Evolutionary conservation across 2,888 invertebrate species (phyloP), one percentile per base, ranked within the genome.

Genomic region (Chymomyza procnemis): DNA sequence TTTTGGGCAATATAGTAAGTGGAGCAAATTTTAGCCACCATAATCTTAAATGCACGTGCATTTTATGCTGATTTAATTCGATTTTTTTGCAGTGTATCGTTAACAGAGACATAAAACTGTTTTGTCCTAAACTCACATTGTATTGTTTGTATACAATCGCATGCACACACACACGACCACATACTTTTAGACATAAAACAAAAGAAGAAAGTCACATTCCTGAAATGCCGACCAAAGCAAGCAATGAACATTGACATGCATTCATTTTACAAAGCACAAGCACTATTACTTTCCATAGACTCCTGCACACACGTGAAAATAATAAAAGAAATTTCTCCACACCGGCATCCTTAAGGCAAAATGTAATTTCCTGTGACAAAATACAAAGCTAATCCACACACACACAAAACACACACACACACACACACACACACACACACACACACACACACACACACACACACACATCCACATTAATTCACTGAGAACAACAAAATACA

Each of bases 301-400:
- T 67, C 70, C 64, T 67, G 67, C 12, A 21, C 64, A 26, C 60
- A 22, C 55, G 61, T 55, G 67, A 78, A 76, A 71, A 83, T 86
- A 87, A 85, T 85, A 80, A 83, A 75, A 76, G 72, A 75, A 87
- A 83, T 85, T 87, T 85, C 80, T 87, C 81, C 69, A 67, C 78
- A 63, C 69, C 64, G 71, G 71, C 80, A 74, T 84, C 78, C 78
- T 79, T 72, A 74, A 88, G 87, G 80, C 79, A 76, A 85, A 88
- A 87, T 88, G 85, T 87, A 87, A 87, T 87, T 87, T 87, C 85
- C 88, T 85, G 84, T 82, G 80, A 83, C 85, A 87, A 87, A 88
- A 82, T 86, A 82, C 87, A 82, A 88, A 81, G 87, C 85, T 87
- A 85, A 85, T 85, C 87, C 85, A 71, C 69, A 74, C 61, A 74